Percentiles rank a stretch among this genome's conserved stretches.
Evolutionary conservation across 2,113 vertebrate species (phyloP).

Genomic region (Mustelus asterias): DNA sequence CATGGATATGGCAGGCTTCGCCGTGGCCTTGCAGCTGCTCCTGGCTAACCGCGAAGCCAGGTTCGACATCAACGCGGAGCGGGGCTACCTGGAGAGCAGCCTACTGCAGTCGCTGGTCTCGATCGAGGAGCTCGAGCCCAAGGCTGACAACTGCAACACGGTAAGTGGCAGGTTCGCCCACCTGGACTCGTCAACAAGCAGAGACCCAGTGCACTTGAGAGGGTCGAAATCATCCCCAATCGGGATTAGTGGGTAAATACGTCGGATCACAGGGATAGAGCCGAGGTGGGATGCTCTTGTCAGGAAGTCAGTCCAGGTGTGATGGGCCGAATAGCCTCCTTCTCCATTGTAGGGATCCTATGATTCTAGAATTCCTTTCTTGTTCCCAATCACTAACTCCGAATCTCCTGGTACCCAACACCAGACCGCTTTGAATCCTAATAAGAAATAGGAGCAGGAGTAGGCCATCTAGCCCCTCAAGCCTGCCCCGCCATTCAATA

Average conservation of each 20-base stretch:
- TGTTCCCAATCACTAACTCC: not conserved
- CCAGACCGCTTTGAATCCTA: not conserved
- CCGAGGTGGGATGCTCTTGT: no score
- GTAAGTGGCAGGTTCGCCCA: conserved; percentile 47
- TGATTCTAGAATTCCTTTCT: not conserved
- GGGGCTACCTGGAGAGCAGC: conserved; percentile 83
- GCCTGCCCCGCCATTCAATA: no score
- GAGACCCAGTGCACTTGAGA: no score
- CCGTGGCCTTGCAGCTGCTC: conserved; percentile 68
- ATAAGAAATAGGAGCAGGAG: no score
- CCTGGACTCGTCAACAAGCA: no score
- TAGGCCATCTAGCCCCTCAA: no score
- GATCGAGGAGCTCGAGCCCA: conserved; percentile 77
- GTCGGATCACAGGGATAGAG: no score
- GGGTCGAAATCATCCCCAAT: not conserved
- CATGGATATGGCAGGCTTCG: conserved; percentile 84
- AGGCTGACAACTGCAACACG: conserved; percentile 76
- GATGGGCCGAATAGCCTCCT: no score
- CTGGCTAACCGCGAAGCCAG: conserved; percentile 63
- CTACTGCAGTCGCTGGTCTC: conserved; percentile 72
- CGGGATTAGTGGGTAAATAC: no score
- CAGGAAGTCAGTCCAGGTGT: no score
- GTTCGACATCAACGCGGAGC: conserved; percentile 72
- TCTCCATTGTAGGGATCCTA: no score
- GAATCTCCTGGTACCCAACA: not conserved